Conservation (phyloP, 37 sponge, comb jelly and placozoan genomes). For the Diacarnus erythraeanus region DNA sequence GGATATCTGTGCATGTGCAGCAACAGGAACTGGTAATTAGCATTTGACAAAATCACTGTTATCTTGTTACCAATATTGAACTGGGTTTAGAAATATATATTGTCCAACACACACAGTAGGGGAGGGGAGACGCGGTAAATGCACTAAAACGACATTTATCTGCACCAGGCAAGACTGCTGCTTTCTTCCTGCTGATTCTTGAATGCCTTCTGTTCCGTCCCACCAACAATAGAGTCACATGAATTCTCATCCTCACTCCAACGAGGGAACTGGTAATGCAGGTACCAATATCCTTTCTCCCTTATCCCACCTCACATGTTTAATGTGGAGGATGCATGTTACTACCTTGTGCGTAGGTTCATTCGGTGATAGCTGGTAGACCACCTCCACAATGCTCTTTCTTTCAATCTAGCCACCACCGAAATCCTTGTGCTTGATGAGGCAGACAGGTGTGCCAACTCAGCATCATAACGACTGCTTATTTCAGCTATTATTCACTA, state of each 20-base stretch:
- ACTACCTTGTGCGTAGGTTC: constrained; percentile 41
- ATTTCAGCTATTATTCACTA: background rate
- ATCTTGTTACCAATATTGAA: too few relatives aligned
- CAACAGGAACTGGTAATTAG: constrained; percentile 97
- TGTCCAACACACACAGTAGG: too few relatives aligned
- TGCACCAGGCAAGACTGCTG: constrained; percentile 95
- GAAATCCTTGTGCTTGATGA: constrained; percentile 98
- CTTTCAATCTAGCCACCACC: constrained; percentile 83
- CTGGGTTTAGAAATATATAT: too few relatives aligned
- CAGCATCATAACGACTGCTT: background rate
- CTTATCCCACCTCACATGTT: background rate
- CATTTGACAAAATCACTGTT: too few relatives aligned
- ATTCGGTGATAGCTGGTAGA: constrained; percentile 93
- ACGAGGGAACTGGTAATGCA: constrained; percentile 98
- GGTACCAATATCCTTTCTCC: constrained; percentile 26
- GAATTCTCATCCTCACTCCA: constrained; percentile 92
- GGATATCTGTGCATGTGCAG: constrained; percentile 99
- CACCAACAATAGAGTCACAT: constrained; percentile 29
- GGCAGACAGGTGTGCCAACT: constrained; percentile 84
- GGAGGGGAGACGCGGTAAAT: too few relatives aligned
- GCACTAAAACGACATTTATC: too few relatives aligned
- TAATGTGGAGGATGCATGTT: background rate
- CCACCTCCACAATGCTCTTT: constrained; percentile 95
- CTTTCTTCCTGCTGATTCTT: constrained; percentile 92
- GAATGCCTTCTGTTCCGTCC: constrained; percentile 94